These are phyloP conservation scores for Luperina nickerlii DNA, from an alignment of 2,888 invertebrate species.

Conservation along the genomic window DNA sequence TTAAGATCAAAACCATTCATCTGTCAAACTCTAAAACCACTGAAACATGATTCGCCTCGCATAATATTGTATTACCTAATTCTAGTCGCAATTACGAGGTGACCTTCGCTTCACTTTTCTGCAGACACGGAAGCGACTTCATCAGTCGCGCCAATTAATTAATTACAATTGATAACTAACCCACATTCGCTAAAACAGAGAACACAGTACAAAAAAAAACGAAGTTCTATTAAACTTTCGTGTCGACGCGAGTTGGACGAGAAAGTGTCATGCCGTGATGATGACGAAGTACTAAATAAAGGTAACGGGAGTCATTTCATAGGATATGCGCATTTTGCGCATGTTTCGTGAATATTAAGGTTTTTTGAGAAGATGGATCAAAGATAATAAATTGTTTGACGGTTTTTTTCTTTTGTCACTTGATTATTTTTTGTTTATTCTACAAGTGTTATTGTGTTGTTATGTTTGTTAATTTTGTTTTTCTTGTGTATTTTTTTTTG, in stretches of 20 bases:
- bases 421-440: too few relatives aligned
- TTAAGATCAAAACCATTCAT: slow-evolving; percentile 9
- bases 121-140: slow-evolving; percentile 41
- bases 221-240: neutral
- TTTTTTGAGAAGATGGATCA: too few relatives aligned
- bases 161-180: slow-evolving; percentile 38
- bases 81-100: neutral
- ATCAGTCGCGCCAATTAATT: slow-evolving; percentile 46
- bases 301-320: too few relatives aligned
- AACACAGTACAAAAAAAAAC: neutral
- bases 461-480: too few relatives aligned
- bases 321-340: too few relatives aligned
- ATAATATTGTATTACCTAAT: slow-evolving; percentile 27
- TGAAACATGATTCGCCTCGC: slow-evolving; percentile 23
- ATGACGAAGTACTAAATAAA: too few relatives aligned
- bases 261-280: too few relatives aligned
- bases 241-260: neutral
- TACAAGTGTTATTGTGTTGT: too few relatives aligned
- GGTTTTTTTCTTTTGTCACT: too few relatives aligned
- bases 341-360: too few relatives aligned
- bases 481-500: too few relatives aligned
- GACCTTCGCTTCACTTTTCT: slow-evolving; percentile 42
- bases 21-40: slow-evolving; percentile 13
- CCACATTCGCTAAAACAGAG: slow-evolving; percentile 26
- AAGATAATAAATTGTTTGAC: too few relatives aligned